These are phyloP conservation scores for Bhutanitis thaidina DNA, from an alignment of 2,888 invertebrate species.

Conservation along the genomic window DNA sequence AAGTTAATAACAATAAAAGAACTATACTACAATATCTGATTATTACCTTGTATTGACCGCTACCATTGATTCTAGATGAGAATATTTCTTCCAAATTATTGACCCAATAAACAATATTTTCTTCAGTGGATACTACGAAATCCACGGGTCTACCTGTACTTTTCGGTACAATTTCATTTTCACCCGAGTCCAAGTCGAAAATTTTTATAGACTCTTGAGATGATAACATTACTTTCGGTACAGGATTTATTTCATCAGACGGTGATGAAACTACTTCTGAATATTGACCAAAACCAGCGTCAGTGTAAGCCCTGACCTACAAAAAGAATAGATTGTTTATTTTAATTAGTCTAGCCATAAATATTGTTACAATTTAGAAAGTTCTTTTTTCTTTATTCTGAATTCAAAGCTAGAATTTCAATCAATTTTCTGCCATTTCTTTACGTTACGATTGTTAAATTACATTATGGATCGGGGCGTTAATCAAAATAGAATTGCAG, in stretches of 20 bases:
- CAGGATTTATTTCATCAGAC: conserved; percentile 86
- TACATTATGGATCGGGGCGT: no score
- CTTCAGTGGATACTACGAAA: conserved; percentile 83
- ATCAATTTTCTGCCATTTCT: no score
- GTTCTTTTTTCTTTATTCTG: no score
- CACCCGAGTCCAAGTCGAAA: conserved; percentile 86
- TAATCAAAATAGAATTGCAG: no score
- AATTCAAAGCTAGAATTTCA: no score
- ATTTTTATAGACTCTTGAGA: conserved; percentile 86
- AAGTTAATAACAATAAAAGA: no score
- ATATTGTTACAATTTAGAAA: no score
- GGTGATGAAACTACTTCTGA: conserved; percentile 81
- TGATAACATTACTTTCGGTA: conserved; percentile 88
- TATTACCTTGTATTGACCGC: conserved; percentile 67
- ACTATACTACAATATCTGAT: not conserved
- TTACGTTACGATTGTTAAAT: no score
- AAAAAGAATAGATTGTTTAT: no score
- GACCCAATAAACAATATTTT: conserved; percentile 90
- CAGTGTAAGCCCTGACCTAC: conserved; percentile 89
- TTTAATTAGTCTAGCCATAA: no score
- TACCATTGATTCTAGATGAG: conserved; percentile 79
- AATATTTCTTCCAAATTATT: conserved; percentile 87
- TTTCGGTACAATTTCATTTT: conserved; percentile 79
- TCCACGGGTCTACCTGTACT: conserved; percentile 85
- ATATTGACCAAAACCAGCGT: conserved; percentile 86